Percentiles rank a stretch among this genome's conserved stretches.
Conservation (phyloP, 2,888 invertebrate species). For the Cancer borealis region DNA sequence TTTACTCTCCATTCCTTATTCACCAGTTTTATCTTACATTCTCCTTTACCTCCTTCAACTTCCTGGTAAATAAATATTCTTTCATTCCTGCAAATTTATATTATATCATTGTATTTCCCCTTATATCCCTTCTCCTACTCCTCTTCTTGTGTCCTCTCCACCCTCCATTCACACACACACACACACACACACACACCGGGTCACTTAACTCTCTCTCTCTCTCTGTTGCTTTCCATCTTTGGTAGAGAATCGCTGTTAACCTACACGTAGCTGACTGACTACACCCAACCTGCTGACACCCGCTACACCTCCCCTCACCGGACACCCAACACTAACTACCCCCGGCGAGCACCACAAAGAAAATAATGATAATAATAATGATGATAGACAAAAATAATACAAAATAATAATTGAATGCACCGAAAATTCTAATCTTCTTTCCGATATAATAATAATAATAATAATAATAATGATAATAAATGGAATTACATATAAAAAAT, state of each 20-base stretch:
- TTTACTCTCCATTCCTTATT: too few species aligned
- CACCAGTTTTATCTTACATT: too few species aligned
- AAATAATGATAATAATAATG: not conserved
- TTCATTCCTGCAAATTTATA: not conserved
- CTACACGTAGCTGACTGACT: not conserved
- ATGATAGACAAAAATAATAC: not conserved
- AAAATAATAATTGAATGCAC: not conserved
- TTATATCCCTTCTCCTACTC: not conserved
- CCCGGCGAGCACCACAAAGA: not conserved
- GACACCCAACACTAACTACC: not conserved
- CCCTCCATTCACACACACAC: not conserved
- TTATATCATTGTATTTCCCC: not conserved
- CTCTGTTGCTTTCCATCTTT: not conserved
- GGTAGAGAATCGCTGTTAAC: constrained; percentile 3
- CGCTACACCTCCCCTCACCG: not conserved
- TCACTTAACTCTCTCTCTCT: not conserved
- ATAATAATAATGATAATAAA: not conserved
- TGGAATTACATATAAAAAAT: too few species aligned
- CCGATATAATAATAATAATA: not conserved
- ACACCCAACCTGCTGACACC: not conserved
- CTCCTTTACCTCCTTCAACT: too few species aligned
- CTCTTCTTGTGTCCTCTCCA: not conserved
- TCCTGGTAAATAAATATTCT: too few species aligned
- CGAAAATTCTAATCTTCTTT: too few species aligned
- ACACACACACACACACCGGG: not conserved